Percentiles rank a stretch among this genome's conserved stretches.
phyloP scores from a whole-genome alignment of 2,888 invertebrate genomes.

The Rhagophthalmus giganteus region DNA sequence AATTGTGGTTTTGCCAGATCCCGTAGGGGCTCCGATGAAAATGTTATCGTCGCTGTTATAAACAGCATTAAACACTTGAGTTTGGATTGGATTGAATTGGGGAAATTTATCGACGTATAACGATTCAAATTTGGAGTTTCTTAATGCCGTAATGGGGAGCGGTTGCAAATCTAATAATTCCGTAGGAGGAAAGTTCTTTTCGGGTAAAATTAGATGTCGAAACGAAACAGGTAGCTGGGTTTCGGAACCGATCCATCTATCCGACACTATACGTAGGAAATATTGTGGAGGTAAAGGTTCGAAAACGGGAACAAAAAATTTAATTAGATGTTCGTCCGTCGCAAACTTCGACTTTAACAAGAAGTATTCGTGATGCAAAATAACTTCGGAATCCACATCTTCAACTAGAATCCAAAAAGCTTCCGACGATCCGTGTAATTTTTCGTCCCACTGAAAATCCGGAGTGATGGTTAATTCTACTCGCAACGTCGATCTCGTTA shows the following conservation, averaged over 20 bases:
- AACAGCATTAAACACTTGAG: conserved; percentile 97
- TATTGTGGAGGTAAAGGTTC: conserved; percentile 99
- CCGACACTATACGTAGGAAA: conserved; percentile 88
- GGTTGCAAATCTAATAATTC: conserved; percentile 97
- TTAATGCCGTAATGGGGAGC: conserved; percentile 87
- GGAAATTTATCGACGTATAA: conserved; percentile 85
- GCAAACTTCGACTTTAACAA: conserved; percentile 93
- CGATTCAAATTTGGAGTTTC: conserved; percentile 83
- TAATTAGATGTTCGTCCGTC: conserved; percentile 92
- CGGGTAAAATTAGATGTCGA: conserved; percentile 93
- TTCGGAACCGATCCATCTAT: conserved; percentile 93
- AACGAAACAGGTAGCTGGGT: conserved; percentile 97
- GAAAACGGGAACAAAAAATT: conserved; percentile 98
- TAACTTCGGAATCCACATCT: conserved; percentile 84
- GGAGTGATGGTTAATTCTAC: conserved; percentile 97
- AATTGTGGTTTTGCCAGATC: conserved; percentile 91
- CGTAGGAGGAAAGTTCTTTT: conserved; percentile 97
- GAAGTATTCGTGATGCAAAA: conserved; percentile 93
- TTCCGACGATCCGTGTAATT: conserved; percentile 79
- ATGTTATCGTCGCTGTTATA: conserved; percentile 99
- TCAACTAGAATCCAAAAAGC: conserved; percentile 89
- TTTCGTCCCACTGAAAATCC: conserved; percentile 99
- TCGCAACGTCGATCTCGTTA: conserved; percentile 88
- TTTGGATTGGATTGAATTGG: conserved; percentile 98
- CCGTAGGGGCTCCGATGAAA: conserved; percentile 91